phyloP scores from a whole-genome alignment of 2,113 vertebrate genomes.

The Nothocercus julius region DNA sequence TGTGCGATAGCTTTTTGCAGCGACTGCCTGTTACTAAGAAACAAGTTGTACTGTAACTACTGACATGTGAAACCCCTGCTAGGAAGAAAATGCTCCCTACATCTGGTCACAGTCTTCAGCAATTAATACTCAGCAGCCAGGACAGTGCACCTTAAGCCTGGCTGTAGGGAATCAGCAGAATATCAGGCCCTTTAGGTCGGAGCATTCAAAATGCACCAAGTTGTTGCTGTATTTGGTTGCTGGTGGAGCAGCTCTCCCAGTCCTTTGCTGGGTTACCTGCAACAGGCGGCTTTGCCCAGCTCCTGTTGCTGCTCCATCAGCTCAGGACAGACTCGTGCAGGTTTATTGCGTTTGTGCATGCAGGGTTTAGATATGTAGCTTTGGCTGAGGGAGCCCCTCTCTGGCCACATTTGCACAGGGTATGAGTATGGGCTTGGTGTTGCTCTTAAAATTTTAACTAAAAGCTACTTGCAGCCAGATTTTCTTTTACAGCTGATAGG shows the following conservation, averaged over 20 bases:
- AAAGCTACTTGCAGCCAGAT: not conserved
- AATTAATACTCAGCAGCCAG: not conserved
- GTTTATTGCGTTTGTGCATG: not conserved
- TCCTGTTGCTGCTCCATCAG: not conserved
- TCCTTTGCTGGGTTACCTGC: not conserved
- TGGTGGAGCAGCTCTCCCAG: not conserved
- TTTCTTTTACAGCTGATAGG: not conserved
- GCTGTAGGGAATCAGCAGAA: not conserved
- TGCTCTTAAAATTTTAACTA: not conserved
- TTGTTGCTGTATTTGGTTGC: not conserved
- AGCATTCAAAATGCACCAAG: not conserved
- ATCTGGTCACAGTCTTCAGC: rapidly evolving
- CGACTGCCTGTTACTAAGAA: not conserved
- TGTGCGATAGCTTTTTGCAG: not conserved
- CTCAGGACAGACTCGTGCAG: not conserved
- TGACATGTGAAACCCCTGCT: not conserved
- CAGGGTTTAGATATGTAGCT: not conserved
- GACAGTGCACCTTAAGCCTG: not conserved
- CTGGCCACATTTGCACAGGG: not conserved
- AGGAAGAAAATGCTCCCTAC: rapidly evolving
- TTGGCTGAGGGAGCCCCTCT: not conserved
- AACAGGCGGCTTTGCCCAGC: not conserved
- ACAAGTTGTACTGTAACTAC: not conserved
- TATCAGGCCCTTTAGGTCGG: not conserved
- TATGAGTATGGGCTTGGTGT: not conserved